A percentile compares a stretch with the other conserved stretches of the same genome.
Evolutionary conservation across 2,797 vertebrate species (phyloP).

Genomic region (Diplodus sargus): DNA sequence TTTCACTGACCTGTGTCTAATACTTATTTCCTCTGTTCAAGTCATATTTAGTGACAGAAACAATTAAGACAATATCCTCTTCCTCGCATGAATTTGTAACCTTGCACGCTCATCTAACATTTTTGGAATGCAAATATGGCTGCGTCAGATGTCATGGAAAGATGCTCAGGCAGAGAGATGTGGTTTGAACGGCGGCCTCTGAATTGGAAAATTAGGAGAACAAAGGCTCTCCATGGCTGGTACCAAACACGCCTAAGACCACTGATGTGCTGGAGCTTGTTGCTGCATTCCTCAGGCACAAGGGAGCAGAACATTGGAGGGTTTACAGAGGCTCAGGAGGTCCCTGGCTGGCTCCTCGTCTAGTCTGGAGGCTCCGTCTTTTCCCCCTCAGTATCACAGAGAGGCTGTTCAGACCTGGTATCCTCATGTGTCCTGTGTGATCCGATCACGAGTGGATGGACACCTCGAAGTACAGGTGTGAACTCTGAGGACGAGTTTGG

Average conservation of each 20-base stretch:
- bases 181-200: slow-evolving; percentile 59
- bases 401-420: neutral
- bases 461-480: too few relatives aligned
- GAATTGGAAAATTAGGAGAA: slow-evolving; percentile 66
- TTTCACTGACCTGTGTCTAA: slow-evolving; percentile 28
- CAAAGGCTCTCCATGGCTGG: slow-evolving; percentile 52
- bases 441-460: too few relatives aligned
- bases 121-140: slow-evolving; percentile 29
- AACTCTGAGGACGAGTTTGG: too few relatives aligned
- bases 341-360: slow-evolving; percentile 54
- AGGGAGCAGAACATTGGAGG: slow-evolving; percentile 67
- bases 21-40: slow-evolving; percentile 18
- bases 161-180: slow-evolving; percentile 51
- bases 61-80: slow-evolving; percentile 12
- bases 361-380: slow-evolving; percentile 42
- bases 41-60: slow-evolving; percentile 21
- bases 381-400: slow-evolving; percentile 19
- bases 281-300: slow-evolving; percentile 72
- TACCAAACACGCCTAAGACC: slow-evolving; percentile 54
- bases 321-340: slow-evolving; percentile 57
- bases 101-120: slow-evolving; percentile 1
- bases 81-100: slow-evolving; percentile 21
- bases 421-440: too few relatives aligned
- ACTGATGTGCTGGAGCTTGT: slow-evolving; percentile 62
- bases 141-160: slow-evolving; percentile 51